These are phyloP conservation scores for Xylocopa sonorina DNA, from an alignment of 1,140 invertebrate species.

Conservation along the genomic window DNA sequence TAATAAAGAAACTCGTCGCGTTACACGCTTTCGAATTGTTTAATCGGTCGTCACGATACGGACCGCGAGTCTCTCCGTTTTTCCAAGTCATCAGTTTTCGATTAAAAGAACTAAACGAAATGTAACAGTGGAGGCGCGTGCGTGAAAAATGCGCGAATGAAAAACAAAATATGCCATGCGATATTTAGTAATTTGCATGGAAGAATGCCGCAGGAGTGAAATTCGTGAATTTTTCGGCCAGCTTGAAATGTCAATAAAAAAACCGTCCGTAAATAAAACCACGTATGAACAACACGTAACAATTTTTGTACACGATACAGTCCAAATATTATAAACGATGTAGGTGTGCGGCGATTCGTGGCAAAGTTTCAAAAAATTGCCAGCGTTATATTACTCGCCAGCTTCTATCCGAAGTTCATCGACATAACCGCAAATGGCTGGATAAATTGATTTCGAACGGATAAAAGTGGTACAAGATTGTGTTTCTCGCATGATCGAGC, in stretches of 20 bases:
- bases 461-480: background rate
- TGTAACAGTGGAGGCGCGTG: too few relatives aligned
- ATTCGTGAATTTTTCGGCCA: background rate
- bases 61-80: too few relatives aligned
- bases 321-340: background rate
- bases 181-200: background rate
- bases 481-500: background rate
- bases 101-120: background rate
- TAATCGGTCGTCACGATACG: too few relatives aligned
- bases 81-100: too few relatives aligned
- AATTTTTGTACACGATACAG: background rate
- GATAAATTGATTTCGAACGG: background rate
- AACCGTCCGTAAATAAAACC: slow-evolving; percentile 22
- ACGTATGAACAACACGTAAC: background rate
- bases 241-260: slow-evolving; percentile 19
- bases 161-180: background rate
- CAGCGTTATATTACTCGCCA: slow-evolving; percentile 11
- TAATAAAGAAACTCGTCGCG: too few relatives aligned
- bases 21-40: too few relatives aligned
- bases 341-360: slow-evolving; percentile 1
- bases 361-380: slow-evolving; percentile 29
- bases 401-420: background rate
- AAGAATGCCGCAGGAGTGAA: background rate
- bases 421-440: background rate
- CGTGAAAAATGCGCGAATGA: too few relatives aligned